These are phyloP conservation scores for Ia io DNA, from an alignment of 2,113 vertebrate genomes.

Conservation along the genomic window DNA sequence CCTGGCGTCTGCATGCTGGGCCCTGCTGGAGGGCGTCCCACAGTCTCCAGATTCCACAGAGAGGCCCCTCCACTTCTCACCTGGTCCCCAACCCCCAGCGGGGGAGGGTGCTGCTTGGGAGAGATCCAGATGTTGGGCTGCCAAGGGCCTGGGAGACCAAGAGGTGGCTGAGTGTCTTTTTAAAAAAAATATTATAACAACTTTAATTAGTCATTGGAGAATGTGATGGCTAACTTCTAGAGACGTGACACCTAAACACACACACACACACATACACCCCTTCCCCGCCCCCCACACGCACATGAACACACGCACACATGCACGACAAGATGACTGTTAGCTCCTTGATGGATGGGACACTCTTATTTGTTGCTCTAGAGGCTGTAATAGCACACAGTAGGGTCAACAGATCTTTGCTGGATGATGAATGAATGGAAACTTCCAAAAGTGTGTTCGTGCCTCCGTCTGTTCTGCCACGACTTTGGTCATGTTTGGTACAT, in stretches of 20 bases:
- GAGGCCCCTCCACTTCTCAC: background rate
- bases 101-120: no score
- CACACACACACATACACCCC: no score
- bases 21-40: background rate
- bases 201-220: background rate
- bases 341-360: background rate
- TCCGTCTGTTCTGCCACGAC: background rate
- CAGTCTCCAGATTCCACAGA: background rate
- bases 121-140: background rate
- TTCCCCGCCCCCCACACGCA: background rate
- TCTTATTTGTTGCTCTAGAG: background rate
- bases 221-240: background rate
- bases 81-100: rapidly evolving
- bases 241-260: background rate
- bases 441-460: rapidly evolving
- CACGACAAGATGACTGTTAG: rapidly evolving
- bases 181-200: background rate
- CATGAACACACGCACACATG: no score
- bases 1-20: rapidly evolving
- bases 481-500: background rate
- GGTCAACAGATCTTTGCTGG: background rate
- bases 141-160: background rate
- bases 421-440: background rate
- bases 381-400: background rate
- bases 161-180: background rate